phyloP scores from a whole-genome alignment of 2,113 vertebrate genomes.

The Myrmecophaga tridactyla region DNA sequence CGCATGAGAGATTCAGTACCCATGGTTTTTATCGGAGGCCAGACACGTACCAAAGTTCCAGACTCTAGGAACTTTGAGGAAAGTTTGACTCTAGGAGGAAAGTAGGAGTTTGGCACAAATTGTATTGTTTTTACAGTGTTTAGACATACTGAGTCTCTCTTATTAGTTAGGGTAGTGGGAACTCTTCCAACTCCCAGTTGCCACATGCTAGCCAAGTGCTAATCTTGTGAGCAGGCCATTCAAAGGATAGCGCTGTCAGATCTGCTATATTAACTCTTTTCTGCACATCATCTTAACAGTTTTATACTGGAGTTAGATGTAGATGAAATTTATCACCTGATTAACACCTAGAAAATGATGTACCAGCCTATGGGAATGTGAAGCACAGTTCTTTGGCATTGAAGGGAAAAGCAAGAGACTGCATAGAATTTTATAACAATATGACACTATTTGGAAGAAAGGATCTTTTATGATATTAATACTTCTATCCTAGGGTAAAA shows the following conservation, averaged over 20 bases:
- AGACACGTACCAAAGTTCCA: too few species aligned
- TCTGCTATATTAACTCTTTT: not conserved
- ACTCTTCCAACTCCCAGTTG: not conserved
- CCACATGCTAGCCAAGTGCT: not conserved
- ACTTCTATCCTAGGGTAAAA: slow-evolving; percentile 88
- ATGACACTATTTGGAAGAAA: not conserved
- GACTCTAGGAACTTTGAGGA: too few species aligned
- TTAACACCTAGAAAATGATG: not conserved
- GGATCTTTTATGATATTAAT: not conserved
- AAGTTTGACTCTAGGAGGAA: too few species aligned
- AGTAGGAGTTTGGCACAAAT: not conserved
- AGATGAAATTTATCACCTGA: not conserved
- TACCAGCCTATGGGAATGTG: not conserved
- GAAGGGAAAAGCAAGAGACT: not conserved
- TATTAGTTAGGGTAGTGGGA: not conserved
- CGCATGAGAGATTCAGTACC: not conserved
- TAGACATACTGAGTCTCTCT: not conserved
- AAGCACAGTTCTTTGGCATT: not conserved
- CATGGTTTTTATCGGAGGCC: not conserved
- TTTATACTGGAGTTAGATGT: not conserved
- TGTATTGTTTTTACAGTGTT: not conserved
- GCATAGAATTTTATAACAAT: not conserved
- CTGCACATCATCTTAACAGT: not conserved
- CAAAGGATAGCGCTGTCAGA: not conserved
- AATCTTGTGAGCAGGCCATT: not conserved